These are phyloP conservation scores for Columba livia DNA, from an alignment of 2,113 vertebrate genomes.

Conservation along the genomic window DNA sequence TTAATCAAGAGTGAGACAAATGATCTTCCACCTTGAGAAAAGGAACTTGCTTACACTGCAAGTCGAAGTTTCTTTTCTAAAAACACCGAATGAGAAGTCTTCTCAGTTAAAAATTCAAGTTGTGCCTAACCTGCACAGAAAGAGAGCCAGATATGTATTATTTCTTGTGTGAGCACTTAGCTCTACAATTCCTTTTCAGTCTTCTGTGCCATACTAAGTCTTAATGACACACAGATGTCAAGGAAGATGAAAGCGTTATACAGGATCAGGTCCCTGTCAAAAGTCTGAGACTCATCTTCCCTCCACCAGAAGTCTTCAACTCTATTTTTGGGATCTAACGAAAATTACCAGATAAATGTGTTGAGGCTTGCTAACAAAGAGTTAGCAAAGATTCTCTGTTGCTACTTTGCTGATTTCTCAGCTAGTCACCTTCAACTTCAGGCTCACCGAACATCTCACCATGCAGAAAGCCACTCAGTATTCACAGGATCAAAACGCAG, in stretches of 20 bases:
- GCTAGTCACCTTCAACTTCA: neutral
- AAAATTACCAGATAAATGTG: neutral
- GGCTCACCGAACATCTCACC: neutral
- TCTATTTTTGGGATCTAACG: neutral
- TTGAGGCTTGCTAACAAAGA: neutral
- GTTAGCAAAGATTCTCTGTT: neutral
- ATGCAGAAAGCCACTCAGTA: neutral
- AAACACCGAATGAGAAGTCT: neutral
- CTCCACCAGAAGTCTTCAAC: neutral
- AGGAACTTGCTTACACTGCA: neutral
- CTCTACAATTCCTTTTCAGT: neutral
- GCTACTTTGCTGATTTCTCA: neutral
- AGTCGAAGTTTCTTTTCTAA: neutral
- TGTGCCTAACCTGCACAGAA: neutral
- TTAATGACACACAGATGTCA: neutral
- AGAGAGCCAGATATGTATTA: neutral
- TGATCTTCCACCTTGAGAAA: neutral
- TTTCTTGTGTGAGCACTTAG: neutral
- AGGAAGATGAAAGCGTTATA: neutral
- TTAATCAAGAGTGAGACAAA: neutral
- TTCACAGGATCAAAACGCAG: neutral
- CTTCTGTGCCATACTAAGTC: neutral
- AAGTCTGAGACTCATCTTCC: neutral
- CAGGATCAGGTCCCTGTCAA: neutral
- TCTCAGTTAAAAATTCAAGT: neutral